Percentiles rank a stretch among this genome's conserved stretches.
Evolutionary conservation across 1,140 invertebrate species (phyloP).

Genomic region (Eciton burchellii): DNA sequence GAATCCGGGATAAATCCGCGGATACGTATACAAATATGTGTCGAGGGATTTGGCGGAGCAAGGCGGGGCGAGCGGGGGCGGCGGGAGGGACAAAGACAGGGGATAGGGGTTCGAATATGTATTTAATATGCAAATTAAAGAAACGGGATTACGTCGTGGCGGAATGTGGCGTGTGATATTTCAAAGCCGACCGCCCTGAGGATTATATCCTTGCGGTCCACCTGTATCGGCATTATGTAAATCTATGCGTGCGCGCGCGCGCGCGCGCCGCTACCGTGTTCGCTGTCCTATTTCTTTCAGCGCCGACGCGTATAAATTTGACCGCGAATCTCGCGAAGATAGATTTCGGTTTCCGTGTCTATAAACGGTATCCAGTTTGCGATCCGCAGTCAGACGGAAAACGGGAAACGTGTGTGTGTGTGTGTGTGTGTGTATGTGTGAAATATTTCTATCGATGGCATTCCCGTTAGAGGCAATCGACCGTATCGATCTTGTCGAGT

Average conservation of each 20-base stretch:
- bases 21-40: conserved; percentile 70
- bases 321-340: conserved; percentile 16
- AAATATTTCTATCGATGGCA: neutral
- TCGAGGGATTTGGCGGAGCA: conserved; percentile 59
- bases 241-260: conserved; percentile 40
- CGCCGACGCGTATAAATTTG: conserved; percentile 25
- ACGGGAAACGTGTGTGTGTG: neutral
- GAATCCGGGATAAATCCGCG: conserved; percentile 65
- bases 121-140: conserved; percentile 80
- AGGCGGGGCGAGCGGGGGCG: conserved; percentile 8
- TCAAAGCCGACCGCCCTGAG: conserved; percentile 63
- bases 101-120: conserved; percentile 62
- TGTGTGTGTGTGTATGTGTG: neutral
- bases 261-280: conserved; percentile 55
- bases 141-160: conserved; percentile 74
- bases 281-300: conserved; percentile 64
- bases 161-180: conserved; percentile 71
- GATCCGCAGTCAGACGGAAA: neutral
- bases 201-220: conserved; percentile 70
- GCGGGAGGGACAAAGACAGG: conserved; percentile 43
- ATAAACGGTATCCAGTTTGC: neutral
- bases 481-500: neutral
- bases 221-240: conserved; percentile 74
- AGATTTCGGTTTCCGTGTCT: neutral
- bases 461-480: neutral